A percentile compares a stretch with the other conserved stretches of the same genome.
Evolutionary conservation across 1,140 invertebrate species (phyloP).

Genomic region (Lysiphlebus fabarum): DNA sequence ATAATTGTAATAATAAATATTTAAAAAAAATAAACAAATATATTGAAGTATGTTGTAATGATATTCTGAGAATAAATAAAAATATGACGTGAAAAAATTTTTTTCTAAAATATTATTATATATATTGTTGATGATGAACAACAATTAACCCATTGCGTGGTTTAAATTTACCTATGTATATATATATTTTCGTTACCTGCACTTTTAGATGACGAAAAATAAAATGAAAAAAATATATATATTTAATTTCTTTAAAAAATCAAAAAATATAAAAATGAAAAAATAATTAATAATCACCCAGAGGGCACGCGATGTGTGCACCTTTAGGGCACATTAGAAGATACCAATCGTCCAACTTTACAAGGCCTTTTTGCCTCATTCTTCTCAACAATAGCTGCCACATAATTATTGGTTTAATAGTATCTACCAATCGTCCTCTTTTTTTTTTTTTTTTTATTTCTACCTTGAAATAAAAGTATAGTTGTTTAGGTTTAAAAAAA

Average conservation of each 20-base stretch:
- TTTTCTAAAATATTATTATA: too few relatives aligned
- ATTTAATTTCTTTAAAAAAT: too few relatives aligned
- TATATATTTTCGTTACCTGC: too few relatives aligned
- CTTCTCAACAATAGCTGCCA: conserved; percentile 6
- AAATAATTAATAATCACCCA: too few relatives aligned
- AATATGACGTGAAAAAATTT: too few relatives aligned
- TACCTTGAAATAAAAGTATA: background rate
- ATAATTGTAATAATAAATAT: too few relatives aligned
- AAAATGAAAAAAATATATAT: background rate
- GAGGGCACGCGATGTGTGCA: conserved; percentile 5
- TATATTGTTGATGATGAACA: too few relatives aligned
- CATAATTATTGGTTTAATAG: conserved; percentile 33
- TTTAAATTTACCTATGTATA: too few relatives aligned
- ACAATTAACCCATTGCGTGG: background rate
- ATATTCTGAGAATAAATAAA: too few relatives aligned
- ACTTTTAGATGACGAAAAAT: background rate
- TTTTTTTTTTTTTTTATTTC: background rate
- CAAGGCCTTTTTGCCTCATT: conserved; percentile 2
- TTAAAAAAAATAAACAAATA: too few relatives aligned
- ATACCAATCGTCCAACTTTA: conserved; percentile 5
- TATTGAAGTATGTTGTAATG: too few relatives aligned
- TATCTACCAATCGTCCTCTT: conserved; percentile 13
- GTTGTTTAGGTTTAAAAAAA: too few relatives aligned
- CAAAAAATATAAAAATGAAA: background rate
- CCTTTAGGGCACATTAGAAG: conserved; percentile 6